Evolutionary conservation across 2,113 vertebrate genomes (phyloP).

Genomic region (Athene noctua): DNA sequence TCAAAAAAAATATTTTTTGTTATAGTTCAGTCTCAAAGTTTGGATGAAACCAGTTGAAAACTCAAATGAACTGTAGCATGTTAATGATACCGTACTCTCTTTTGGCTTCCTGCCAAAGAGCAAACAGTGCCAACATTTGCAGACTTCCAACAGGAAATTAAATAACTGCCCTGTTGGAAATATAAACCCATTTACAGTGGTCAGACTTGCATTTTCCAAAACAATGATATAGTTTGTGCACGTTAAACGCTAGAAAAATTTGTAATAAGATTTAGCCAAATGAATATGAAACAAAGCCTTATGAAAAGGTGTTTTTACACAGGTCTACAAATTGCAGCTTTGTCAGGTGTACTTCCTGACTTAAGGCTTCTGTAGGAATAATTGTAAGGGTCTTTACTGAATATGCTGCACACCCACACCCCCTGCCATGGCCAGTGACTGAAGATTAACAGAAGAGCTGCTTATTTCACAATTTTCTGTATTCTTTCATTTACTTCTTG

Average conservation of each 20-base stretch:
- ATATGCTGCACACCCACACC: background rate
- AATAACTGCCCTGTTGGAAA: slow-evolving; percentile 88
- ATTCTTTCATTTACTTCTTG: background rate
- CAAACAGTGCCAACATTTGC: slow-evolving; percentile 80
- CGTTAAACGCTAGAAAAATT: background rate
- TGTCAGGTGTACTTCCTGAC: slow-evolving; percentile 51
- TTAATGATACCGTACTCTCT: slow-evolving; percentile 74
- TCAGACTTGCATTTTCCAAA: slow-evolving; percentile 81
- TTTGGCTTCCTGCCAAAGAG: slow-evolving; percentile 71
- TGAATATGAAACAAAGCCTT: slow-evolving; percentile 31
- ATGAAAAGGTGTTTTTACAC: background rate
- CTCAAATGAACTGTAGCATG: slow-evolving; percentile 36
- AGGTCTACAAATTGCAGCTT: background rate
- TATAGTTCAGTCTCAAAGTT: background rate
- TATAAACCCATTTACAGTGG: slow-evolving; percentile 83
- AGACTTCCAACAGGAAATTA: slow-evolving; percentile 89
- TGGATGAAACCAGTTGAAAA: slow-evolving; percentile 63
- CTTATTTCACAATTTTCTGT: background rate
- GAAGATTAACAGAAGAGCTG: background rate
- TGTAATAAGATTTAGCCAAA: slow-evolving; percentile 31
- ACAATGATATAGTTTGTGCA: slow-evolving; percentile 67
- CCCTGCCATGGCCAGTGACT: rapidly evolving
- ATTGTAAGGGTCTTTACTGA: background rate
- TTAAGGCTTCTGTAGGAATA: background rate
- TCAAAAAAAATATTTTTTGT: background rate